Conservation (phyloP, 2,113 vertebrate genomes). For the Phylloscopus whistleri region DNA sequence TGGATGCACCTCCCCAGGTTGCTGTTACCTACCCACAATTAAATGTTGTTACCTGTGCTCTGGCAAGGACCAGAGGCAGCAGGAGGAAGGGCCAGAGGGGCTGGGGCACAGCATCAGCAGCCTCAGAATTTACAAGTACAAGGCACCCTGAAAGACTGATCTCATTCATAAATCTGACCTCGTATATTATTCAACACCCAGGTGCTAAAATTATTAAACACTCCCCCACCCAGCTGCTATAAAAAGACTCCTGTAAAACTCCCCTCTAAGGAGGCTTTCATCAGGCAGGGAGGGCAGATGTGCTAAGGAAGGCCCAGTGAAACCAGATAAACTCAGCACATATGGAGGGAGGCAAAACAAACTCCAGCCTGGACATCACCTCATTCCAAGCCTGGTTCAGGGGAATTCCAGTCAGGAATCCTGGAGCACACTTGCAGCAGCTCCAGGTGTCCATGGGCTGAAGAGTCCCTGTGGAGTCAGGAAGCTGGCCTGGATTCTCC, state of each 20-base stretch:
- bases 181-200: not conserved
- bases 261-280: not conserved
- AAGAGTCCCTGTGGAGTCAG: fast-evolving
- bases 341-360: not conserved
- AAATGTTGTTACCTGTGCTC: not conserved
- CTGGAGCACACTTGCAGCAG: not conserved
- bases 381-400: not conserved
- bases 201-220: not conserved
- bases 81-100: not conserved
- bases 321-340: not conserved
- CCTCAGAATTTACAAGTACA: not conserved
- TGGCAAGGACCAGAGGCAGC: not conserved
- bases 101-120: not conserved
- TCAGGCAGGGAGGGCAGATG: not conserved
- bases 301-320: not conserved
- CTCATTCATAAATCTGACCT: not conserved
- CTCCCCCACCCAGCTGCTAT: not conserved
- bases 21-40: not conserved
- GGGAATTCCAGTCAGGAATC: not conserved
- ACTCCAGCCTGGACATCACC: fast-evolving
- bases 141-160: not conserved
- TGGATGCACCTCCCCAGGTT: not conserved
- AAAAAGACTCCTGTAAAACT: not conserved
- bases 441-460: fast-evolving
- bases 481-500: not conserved